These are phyloP conservation scores for Gymnosoma rotundatum DNA, from an alignment of 2,888 invertebrate species.

Conservation along the genomic window DNA sequence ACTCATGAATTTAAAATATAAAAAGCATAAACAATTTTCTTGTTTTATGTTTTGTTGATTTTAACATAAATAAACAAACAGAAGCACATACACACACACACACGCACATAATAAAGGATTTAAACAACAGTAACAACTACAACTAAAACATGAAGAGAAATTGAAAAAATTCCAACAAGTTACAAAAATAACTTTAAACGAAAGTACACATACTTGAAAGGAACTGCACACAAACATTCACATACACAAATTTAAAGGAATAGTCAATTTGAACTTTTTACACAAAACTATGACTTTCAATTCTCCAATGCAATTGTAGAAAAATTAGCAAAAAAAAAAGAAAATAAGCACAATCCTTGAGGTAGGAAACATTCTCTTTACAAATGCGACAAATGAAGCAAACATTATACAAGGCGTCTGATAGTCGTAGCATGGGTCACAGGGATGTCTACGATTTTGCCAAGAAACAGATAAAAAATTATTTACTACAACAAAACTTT, in stretches of 20 bases:
- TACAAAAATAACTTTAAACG: conserved; percentile 72
- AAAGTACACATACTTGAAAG: conserved; percentile 41
- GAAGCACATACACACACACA: conserved; percentile 41
- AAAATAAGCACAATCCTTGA: conserved; percentile 52
- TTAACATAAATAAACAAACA: conserved; percentile 40
- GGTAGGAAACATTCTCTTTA: conserved; percentile 68
- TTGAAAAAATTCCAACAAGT: conserved; percentile 73
- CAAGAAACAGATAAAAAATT: not conserved
- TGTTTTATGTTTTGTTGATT: conserved; percentile 49
- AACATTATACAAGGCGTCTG: conserved; percentile 80
- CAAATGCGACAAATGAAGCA: conserved; percentile 75
- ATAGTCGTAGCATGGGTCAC: conserved; percentile 75
- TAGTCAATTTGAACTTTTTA: conserved; percentile 35
- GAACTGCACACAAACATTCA: conserved; percentile 6
- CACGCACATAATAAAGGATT: conserved; percentile 55
- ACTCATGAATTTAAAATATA: conserved; percentile 68
- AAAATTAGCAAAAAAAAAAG: conserved; percentile 5
- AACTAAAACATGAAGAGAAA: conserved; percentile 69
- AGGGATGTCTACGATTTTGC: conserved; percentile 73
- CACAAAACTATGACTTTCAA: conserved; percentile 18
- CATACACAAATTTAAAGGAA: conserved; percentile 40
- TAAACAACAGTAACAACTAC: conserved; percentile 59
- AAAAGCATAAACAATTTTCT: conserved; percentile 68
- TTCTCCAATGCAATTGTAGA: conserved; percentile 34
- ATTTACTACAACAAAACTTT: conserved; percentile 76